Conservation (phyloP, 2,797 vertebrate genomes). For the Thalassophryne amazonica region DNA sequence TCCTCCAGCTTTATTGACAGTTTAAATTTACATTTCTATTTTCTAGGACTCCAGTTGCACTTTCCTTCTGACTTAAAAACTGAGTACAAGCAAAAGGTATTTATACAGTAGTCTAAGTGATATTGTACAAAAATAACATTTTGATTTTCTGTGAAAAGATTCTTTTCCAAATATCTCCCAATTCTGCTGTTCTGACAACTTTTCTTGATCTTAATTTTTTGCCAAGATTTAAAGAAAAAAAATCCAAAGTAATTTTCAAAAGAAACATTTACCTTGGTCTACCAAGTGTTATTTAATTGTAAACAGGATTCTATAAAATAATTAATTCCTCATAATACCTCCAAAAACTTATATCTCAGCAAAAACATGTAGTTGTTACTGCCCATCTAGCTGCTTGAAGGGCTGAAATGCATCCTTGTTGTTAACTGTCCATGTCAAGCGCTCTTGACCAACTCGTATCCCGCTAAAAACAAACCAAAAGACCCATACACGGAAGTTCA, state of each 20-base stretch:
- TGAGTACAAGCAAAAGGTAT: slow-evolving; percentile 99
- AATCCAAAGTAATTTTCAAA: slow-evolving; percentile 67
- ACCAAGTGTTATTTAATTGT: slow-evolving; percentile 79
- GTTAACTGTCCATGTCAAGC: slow-evolving; percentile 90
- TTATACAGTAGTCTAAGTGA: slow-evolving; percentile 98
- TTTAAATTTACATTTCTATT: slow-evolving; percentile 99
- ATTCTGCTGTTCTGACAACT: slow-evolving; percentile 80
- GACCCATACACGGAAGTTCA: slow-evolving; percentile 88
- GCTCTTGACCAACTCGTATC: slow-evolving; percentile 88
- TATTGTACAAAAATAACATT: slow-evolving; percentile 99
- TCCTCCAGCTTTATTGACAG: slow-evolving; percentile 99
- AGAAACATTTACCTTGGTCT: slow-evolving; percentile 79
- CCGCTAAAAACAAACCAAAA: slow-evolving; percentile 79
- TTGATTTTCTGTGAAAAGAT: slow-evolving; percentile 99
- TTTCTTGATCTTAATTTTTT: slow-evolving; percentile 70
- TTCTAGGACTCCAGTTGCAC: slow-evolving; percentile 99
- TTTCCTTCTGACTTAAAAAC: slow-evolving; percentile 99
- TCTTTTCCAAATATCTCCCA: slow-evolving; percentile 95
- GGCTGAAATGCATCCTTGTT: slow-evolving; percentile 90
- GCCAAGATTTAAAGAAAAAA: slow-evolving; percentile 79
- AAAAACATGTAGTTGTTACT: slow-evolving; percentile 82
- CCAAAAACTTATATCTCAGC: slow-evolving; percentile 68
- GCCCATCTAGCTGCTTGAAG: slow-evolving; percentile 85
- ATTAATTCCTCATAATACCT: slow-evolving; percentile 69
- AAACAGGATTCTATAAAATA: slow-evolving; percentile 80